Evolutionary conservation across 2,888 invertebrate genomes (phyloP), one percentile per base, ranked within the genome.

Genomic region (Idaea dimidiata): DNA sequence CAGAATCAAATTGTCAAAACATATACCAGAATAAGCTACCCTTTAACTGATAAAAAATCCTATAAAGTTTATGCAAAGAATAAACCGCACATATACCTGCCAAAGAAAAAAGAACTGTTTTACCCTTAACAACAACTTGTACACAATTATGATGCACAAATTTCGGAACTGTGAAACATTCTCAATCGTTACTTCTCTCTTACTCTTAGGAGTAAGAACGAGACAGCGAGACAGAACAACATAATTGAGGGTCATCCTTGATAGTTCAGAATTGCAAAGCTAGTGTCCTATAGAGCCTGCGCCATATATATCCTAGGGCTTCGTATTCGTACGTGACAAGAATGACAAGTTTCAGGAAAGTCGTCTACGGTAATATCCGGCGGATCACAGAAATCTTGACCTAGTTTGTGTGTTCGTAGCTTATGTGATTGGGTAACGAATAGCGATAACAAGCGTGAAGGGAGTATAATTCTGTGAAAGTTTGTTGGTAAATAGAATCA

Each of bases 261-360:
- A 43, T 14, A 14, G 10, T 43, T 43, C 43, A 43, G 3, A 43
- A 69, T 68, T 70, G 67, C 67, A 64, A 61, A 57, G 60, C 62
- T 64, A 59, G 61, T 63, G 65, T 67, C 65, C 69, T 62, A 63
- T 65, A 64, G 64, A 70, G 67, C 70, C 70, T 64, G 58, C 67
- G 62, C 62, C 63, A 65, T 66, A 69, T 65, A 66, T 63, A 70
- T 72, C 67, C 43, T 68, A 68, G 76, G 75, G 76, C 74, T 76
- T 75, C 72, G 75, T 72, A 68, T 64, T 66, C 63, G 66, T 62
- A 77, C 77, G 78, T 79, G 79, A 75, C 63, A 62, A 56, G 78
- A 69, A 68, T 77, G 71, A 75, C 71, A 77, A 78, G 67, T 76
- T 70, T 58, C 61, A 33, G 60, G 67, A 67, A 67, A 69, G 73